Evolutionary conservation across 2,888 invertebrate genomes (phyloP).

Genomic region (Malthinus flaveolus): DNA sequence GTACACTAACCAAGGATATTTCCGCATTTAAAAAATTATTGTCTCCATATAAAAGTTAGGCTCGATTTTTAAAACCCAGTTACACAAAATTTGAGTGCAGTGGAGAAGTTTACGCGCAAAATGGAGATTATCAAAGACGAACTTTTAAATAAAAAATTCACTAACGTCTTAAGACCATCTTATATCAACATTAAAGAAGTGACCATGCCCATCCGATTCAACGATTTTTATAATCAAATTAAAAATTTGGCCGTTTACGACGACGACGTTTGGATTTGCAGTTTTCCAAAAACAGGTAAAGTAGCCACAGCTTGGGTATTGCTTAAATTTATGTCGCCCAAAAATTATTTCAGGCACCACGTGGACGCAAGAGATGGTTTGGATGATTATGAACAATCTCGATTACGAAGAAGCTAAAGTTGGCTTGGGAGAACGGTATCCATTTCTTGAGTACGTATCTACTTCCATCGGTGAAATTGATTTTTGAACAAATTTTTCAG

Average conservation of each 20-base stretch:
- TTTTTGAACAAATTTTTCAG: slow-evolving; percentile 41
- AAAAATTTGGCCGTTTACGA: slow-evolving; percentile 55
- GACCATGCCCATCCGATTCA: slow-evolving; percentile 53
- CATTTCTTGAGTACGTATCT: slow-evolving; percentile 68
- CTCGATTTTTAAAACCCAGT: no score
- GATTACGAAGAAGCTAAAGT: slow-evolving; percentile 62
- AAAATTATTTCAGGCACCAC: slow-evolving; percentile 64
- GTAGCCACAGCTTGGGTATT: background rate
- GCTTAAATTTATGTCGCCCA: background rate
- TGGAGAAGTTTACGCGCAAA: no score
- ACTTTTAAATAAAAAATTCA: slow-evolving; percentile 42
- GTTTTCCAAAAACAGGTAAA: slow-evolving; percentile 62
- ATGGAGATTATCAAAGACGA: slow-evolving; percentile 22
- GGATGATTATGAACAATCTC: slow-evolving; percentile 66
- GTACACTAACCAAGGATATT: slow-evolving; percentile 4
- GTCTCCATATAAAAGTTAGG: background rate
- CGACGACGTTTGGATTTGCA: slow-evolving; percentile 60
- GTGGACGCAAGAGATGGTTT: slow-evolving; percentile 78
- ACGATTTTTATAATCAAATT: slow-evolving; percentile 50
- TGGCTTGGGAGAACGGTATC: slow-evolving; percentile 64
- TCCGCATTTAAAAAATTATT: background rate
- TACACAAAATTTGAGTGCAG: no score
- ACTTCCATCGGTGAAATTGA: background rate
- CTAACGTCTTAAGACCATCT: slow-evolving; percentile 41
- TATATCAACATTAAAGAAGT: slow-evolving; percentile 47